Evolutionary conservation across 2,888 invertebrate genomes (phyloP).

Genomic region (Archips xylosteana): DNA sequence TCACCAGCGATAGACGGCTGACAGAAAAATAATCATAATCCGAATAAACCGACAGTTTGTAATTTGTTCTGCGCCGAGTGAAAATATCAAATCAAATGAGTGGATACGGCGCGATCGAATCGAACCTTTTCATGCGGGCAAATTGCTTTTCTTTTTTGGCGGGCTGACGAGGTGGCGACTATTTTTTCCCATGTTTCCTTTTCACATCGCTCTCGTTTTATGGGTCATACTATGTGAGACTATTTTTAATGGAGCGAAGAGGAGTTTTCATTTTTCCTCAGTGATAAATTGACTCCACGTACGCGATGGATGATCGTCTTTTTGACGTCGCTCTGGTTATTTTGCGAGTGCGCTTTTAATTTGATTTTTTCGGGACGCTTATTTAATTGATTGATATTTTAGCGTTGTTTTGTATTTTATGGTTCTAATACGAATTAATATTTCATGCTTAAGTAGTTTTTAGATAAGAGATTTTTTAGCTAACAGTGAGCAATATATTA

Average conservation of each 20-base stretch:
- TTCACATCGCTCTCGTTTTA: conserved; percentile 81
- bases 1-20: conserved; percentile 71
- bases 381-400: not conserved
- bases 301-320: conserved; percentile 79
- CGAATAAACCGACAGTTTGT: conserved; percentile 74
- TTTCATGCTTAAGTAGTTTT: too few species aligned
- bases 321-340: conserved; percentile 64
- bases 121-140: conserved; percentile 83
- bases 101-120: conserved; percentile 80
- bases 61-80: conserved; percentile 78
- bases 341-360: conserved; percentile 53
- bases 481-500: too few species aligned
- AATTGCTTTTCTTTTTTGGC: conserved; percentile 85
- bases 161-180: conserved; percentile 76
- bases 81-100: conserved; percentile 85
- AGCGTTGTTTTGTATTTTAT: not conserved
- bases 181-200: conserved; percentile 78
- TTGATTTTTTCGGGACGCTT: conserved; percentile 47
- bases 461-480: too few species aligned
- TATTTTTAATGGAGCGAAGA: conserved; percentile 82
- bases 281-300: conserved; percentile 83
- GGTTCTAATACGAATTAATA: not conserved
- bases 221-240: conserved; percentile 85
- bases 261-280: conserved; percentile 79
- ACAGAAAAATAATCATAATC: conserved; percentile 80